Evolutionary conservation across 1,140 invertebrate species (phyloP), one percentile per base, ranked within the genome.

Genomic region (Rhopalosiphum maidis): DNA sequence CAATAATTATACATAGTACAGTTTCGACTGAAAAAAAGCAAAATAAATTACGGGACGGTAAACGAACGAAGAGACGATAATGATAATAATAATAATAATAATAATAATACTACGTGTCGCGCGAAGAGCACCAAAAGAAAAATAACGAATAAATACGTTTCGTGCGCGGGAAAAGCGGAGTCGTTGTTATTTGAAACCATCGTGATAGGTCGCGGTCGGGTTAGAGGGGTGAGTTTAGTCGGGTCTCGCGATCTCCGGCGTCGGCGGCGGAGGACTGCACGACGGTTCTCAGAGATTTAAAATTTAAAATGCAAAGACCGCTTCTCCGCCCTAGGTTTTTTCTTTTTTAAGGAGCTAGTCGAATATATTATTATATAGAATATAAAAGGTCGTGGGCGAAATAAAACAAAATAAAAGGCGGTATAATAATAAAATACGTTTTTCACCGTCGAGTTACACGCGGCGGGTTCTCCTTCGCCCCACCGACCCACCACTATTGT

Each of bases 401-500:
- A 88, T 51, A 48, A 88, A 51, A 68, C 60, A 6, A 46, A 90
- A 68, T n/a, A 21, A 60, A 90, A 90, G 21, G 35, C 8, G 22
- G 30, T 83, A 83, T 92, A 82, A 92, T 83, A 92, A 92, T 92
- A 51, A 92, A 92, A 92, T 55, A 89, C 55, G 90, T 6, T 91
- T 91, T 77, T 77, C 83, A 83, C 90, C 60, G 43, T 83, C 30
- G 43, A 35, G 30, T 82, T 83, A 91, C 43, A 91, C 41, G 23
- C 18, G 90, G 37, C 68, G 30, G 41, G 41, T 77, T 37, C 83
- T 43, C 85, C 85, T 15, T 21, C n/a, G 15, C 15, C 30, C 30
- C 60, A 15, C n/a, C 15, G 15, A 18, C 11, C 60, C n/a, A 2
- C n/a, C n/a, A 51, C 48, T 51, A 77, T 77, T 77, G 60, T 77